phyloP scores from a whole-genome alignment of 1,140 invertebrate species.

The Penaeus japonicus region DNA sequence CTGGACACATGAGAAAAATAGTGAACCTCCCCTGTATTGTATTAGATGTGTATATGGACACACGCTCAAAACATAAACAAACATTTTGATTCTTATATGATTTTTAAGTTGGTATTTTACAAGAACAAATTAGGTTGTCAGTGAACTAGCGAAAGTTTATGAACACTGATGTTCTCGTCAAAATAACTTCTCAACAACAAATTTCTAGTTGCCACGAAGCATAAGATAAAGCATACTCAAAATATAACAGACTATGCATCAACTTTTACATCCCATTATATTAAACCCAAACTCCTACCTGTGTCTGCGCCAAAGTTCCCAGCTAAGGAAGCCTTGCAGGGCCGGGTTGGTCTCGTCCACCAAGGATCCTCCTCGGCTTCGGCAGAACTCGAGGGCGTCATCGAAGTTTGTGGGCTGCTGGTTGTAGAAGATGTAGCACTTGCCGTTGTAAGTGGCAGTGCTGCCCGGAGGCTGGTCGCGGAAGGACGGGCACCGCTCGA shows the following conservation, averaged over 20 bases:
- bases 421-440: conserved; percentile 96
- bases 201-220: no score
- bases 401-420: conserved; percentile 82
- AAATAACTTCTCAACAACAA: no score
- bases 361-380: conserved; percentile 79
- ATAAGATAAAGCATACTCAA: no score
- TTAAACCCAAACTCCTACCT: conserved; percentile 66
- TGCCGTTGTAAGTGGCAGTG: conserved; percentile 92
- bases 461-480: conserved; percentile 90
- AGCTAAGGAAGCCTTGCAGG: conserved; percentile 91
- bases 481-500: conserved; percentile 92
- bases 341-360: conserved; percentile 94
- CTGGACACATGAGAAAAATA: conserved; percentile 64
- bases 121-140: no score
- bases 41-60: background rate
- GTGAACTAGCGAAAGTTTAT: no score
- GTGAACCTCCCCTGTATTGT: background rate
- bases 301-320: conserved; percentile 91
- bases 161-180: no score
- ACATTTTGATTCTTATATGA: no score
- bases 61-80: no score
- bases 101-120: no score
- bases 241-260: no score
- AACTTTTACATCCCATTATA: background rate
- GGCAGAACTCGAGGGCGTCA: conserved; percentile 82